These are phyloP conservation scores for Exocentrus adspersus DNA, from an alignment of 2,888 invertebrate species.

Conservation along the genomic window DNA sequence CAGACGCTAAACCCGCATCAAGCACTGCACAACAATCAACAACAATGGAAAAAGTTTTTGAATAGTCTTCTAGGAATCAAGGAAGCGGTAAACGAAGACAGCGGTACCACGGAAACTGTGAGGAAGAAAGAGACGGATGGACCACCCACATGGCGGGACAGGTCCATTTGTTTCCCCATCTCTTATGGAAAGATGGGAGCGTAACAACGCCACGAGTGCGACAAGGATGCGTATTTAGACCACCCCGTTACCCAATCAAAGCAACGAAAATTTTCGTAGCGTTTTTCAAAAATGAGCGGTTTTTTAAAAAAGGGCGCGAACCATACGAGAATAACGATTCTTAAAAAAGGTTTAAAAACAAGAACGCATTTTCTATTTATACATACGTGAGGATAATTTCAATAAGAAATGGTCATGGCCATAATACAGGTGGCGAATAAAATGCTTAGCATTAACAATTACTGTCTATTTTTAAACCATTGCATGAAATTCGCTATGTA, in stretches of 20 bases:
- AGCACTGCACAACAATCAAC: too few relatives aligned
- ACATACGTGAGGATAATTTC: too few relatives aligned
- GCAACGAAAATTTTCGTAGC: too few relatives aligned
- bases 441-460: conserved; percentile 47
- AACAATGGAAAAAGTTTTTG: background rate
- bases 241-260: conserved; percentile 3
- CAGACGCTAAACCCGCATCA: too few relatives aligned
- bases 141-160: conserved; percentile 28
- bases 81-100: background rate
- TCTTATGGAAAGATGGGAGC: conserved; percentile 17
- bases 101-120: background rate
- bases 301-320: too few relatives aligned
- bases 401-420: too few relatives aligned
- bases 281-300: too few relatives aligned
- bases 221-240: conserved; percentile 3
- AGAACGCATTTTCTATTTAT: too few relatives aligned
- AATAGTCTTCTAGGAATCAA: background rate
- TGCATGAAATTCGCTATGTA: conserved; percentile 54
- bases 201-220: conserved; percentile 5
- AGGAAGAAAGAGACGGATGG: conserved; percentile 26
- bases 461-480: conserved; percentile 56
- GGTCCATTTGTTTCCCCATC: background rate
- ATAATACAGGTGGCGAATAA: conserved; percentile 3
- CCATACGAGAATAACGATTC: too few relatives aligned
- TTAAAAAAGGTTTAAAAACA: too few relatives aligned